Evolutionary conservation across 2,797 vertebrate species (phyloP), one percentile per base, ranked within the genome.

Genomic region (Fringilla coelebs): DNA sequence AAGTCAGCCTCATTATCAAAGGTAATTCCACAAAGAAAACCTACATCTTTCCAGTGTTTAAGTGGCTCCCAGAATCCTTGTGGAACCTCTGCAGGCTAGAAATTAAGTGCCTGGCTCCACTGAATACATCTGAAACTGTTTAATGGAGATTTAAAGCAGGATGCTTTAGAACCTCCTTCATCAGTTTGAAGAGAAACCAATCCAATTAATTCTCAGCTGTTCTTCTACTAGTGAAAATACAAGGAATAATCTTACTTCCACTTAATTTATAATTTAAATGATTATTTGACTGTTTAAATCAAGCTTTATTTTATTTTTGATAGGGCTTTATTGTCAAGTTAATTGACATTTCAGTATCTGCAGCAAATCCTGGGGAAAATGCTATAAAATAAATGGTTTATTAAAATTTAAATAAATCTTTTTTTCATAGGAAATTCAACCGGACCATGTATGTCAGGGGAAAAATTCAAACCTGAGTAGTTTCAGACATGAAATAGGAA

Each of bases 271-370:
- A 90, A 97, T 94, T 96, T 92, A 96, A 90, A 95, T 87, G 1
- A 96, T 93, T 93, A 79, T 92, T 95, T 95, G 54, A 88, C 61
- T 94, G 36, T 93, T 96, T 96, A 89, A 97, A 93, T 85, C 94
- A 93, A 91, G n/a, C 40, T 93, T 85, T 85, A 75, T 93, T 94
- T 94, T 96, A 77, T 94, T 93, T 96, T 89, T 89, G 65, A 93
- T 85, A 88, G 24, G 31, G 41, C 32, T 89, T 94, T 95, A 80
- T 88, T 91, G 65, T 85, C 75, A 92, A 96, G 54, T 83, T 95
- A 95, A 96, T 94, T 67, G 72, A 89, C 84, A 89, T 66, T 96
- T 96, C 78, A 93, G 43, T 94, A 83, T 92, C 68, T 88, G 68
- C 9, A 20, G 78, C 46, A 92, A 95, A 95, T 95, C 73, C 38